Conservation (phyloP, 2,113 vertebrate species). For the Vombatus ursinus region DNA sequence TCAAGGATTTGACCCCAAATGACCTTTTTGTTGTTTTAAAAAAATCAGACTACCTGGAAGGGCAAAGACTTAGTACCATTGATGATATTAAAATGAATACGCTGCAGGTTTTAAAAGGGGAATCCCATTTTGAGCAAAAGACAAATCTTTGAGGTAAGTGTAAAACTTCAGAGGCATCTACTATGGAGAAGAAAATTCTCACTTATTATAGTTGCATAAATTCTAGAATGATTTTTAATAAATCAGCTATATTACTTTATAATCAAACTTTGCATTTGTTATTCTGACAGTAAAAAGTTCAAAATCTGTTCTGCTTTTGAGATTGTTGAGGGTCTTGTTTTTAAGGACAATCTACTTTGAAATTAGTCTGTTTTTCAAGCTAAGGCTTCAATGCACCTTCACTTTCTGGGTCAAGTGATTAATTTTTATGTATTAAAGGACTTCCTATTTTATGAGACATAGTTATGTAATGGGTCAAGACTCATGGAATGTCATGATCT, state of each 20-base stretch:
- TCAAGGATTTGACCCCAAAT: not conserved
- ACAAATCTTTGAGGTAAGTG: not conserved
- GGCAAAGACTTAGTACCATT: not conserved
- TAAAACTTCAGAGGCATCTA: not conserved
- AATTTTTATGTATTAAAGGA: conserved; percentile 67
- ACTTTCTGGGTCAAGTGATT: conserved; percentile 68
- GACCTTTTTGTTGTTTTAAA: not conserved
- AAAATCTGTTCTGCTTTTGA: not conserved
- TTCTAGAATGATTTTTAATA: not conserved
- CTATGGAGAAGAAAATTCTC: not conserved
- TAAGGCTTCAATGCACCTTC: conserved; percentile 60
- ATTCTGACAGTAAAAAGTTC: not conserved
- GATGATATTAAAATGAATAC: not conserved
- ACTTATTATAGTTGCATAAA: not conserved
- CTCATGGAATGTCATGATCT: not conserved
- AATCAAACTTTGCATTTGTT: not conserved
- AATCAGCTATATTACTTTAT: not conserved
- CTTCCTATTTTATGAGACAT: conserved; percentile 72
- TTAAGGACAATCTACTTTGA: not conserved
- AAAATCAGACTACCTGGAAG: not conserved
- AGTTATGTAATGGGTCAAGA: conserved; percentile 51
- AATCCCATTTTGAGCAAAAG: not conserved
- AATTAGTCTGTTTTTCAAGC: conserved; percentile 57
- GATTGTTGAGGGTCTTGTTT: not conserved
- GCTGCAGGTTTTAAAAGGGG: no score